Evolutionary conservation across 1,140 invertebrate species (phyloP).

Genomic region (Dufourea novaeangliae): DNA sequence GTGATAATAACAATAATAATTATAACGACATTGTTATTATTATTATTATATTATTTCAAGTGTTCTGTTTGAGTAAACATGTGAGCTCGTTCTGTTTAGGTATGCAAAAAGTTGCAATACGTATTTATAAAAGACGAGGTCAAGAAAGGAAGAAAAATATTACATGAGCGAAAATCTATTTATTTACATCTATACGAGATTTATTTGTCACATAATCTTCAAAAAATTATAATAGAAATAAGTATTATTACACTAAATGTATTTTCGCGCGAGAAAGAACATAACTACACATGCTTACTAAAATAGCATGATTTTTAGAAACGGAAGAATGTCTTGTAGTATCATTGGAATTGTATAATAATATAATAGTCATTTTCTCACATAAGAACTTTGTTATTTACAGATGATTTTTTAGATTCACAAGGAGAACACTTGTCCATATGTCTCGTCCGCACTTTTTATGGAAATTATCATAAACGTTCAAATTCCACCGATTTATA

Average conservation of each 20-base stretch:
- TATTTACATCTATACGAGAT: conserved; percentile 49
- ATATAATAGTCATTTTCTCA: conserved; percentile 65
- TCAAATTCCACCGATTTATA: conserved; percentile 58
- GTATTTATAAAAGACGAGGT: conserved; percentile 40
- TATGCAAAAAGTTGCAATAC: conserved; percentile 24
- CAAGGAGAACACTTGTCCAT: conserved; percentile 64
- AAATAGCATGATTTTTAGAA: conserved; percentile 43
- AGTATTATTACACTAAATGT: conserved; percentile 36
- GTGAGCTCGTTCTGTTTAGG: conserved; percentile 41
- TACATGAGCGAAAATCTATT: conserved; percentile 45
- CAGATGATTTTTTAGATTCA: conserved; percentile 52
- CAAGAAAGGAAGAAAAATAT: conserved; percentile 43
- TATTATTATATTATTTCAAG: conserved; percentile 46
- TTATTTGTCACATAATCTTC: conserved; percentile 46
- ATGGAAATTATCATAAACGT: conserved; percentile 52
- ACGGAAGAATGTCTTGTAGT: conserved; percentile 31
- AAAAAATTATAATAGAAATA: conserved; percentile 49
- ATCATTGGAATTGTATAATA: conserved; percentile 46
- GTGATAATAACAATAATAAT: conserved; percentile 24
- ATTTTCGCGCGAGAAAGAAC: conserved; percentile 44
- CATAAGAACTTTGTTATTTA: conserved; percentile 63
- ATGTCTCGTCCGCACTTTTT: conserved; percentile 29
- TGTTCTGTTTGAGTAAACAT: conserved; percentile 60
- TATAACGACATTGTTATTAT: background rate
- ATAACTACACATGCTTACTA: conserved; percentile 45